Conservation (phyloP, 2,113 vertebrate genomes). For the Strix aluco region DNA sequence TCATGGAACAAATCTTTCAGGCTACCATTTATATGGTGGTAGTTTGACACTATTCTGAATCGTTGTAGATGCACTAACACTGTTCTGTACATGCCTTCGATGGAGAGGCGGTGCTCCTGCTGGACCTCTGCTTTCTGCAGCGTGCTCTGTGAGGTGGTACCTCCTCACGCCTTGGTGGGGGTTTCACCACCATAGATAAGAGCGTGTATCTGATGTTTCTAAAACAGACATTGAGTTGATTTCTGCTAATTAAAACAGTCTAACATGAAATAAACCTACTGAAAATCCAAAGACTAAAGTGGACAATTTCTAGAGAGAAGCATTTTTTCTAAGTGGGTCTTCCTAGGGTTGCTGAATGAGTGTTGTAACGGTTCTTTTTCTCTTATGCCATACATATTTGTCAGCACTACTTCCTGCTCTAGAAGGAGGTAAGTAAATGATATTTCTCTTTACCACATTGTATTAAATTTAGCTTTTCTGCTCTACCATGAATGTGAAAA, state of each 20-base stretch:
- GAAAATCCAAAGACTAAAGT: neutral
- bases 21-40: neutral
- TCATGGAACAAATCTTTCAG: neutral
- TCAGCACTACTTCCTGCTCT: neutral
- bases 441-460: neutral
- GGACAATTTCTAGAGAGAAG: neutral
- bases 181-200: neutral
- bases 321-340: neutral
- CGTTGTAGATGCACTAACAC: accelerated
- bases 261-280: neutral
- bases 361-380: neutral
- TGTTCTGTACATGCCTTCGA: neutral
- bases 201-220: neutral
- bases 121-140: neutral
- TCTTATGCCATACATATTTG: neutral
- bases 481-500: neutral
- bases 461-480: neutral
- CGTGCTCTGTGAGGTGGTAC: too few species aligned
- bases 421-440: neutral
- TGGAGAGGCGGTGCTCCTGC: neutral
- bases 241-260: neutral
- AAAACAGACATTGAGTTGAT: neutral
- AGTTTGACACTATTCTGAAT: neutral
- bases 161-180: neutral
- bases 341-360: neutral